Evolutionary conservation across 2,797 vertebrate genomes (phyloP).

Genomic region (Oreochromis mossambicus): DNA sequence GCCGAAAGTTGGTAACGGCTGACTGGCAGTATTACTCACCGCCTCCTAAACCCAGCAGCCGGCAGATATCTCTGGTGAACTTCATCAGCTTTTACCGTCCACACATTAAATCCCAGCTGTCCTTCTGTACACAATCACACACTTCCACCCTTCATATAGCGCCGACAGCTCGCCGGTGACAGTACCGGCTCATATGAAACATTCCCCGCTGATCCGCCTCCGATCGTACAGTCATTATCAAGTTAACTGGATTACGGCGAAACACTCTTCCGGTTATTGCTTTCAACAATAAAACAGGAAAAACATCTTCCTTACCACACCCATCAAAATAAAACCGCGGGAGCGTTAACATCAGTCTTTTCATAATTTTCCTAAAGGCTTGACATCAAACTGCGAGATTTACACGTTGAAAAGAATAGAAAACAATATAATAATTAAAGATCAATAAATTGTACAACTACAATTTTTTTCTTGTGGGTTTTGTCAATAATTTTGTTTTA

Average conservation of each 20-base stretch:
- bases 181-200: background rate
- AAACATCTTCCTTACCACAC: background rate
- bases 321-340: background rate
- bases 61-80: slow-evolving; percentile 39
- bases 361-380: too few species aligned
- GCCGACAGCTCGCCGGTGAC: background rate
- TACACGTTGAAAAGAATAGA: background rate
- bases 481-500: background rate
- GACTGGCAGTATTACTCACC: slow-evolving; percentile 22
- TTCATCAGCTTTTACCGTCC: slow-evolving; percentile 17
- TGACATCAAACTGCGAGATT: background rate
- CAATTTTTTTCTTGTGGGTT: background rate
- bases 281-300: slow-evolving; percentile 2
- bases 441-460: background rate
- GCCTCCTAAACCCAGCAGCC: slow-evolving; percentile 41
- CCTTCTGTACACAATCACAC: background rate
- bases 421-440: background rate
- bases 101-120: background rate
- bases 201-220: background rate
- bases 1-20: background rate
- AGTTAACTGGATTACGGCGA: accelerated
- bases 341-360: background rate
- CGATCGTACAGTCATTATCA: background rate
- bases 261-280: background rate
- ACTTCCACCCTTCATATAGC: background rate